These are phyloP conservation scores for Lottia gigantea DNA, from an alignment of 2,888 invertebrate genomes.

Conservation along the genomic window DNA sequence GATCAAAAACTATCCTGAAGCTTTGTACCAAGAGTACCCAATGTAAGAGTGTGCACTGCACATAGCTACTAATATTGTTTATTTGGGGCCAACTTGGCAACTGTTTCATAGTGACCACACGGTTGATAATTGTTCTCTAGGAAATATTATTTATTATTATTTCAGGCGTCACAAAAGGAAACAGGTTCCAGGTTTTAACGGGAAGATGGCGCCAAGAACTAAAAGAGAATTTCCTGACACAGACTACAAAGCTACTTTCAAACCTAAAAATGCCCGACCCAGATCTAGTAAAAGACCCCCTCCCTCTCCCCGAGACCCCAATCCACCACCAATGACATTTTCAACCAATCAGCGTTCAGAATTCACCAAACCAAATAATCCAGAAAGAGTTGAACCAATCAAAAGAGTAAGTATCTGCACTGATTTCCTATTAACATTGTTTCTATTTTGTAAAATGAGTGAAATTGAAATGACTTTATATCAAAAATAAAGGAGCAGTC, in stretches of 20 bases:
- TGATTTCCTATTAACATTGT: not conserved
- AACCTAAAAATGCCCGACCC: slow-evolving; percentile 46
- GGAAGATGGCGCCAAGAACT: slow-evolving; percentile 6
- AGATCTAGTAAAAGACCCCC: slow-evolving; percentile 62
- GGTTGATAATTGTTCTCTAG: no score
- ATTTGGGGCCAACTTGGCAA: no score
- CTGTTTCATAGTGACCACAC: no score
- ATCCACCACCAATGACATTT: slow-evolving; percentile 56
- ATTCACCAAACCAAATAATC: slow-evolving; percentile 44
- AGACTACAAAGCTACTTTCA: slow-evolving; percentile 57
- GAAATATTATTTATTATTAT: not conserved
- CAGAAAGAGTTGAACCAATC: slow-evolving; percentile 49
- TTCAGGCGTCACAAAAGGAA: slow-evolving; percentile 48
- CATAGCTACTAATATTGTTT: no score
- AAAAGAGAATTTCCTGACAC: slow-evolving; percentile 40
- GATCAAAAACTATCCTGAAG: no score
- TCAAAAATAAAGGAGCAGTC: no score
- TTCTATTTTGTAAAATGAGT: no score
- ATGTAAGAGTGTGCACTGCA: no score
- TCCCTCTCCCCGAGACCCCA: slow-evolving; percentile 44
- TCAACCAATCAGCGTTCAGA: slow-evolving; percentile 58
- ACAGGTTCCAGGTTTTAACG: slow-evolving; percentile 20
- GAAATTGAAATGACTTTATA: no score
- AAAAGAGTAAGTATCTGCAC: slow-evolving; percentile 38
- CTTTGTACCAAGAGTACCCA: no score